Evolutionary conservation across 92 coral and sea anemone genomes (phyloP), one percentile per base, ranked within the genome.

Genomic region (Chrysogorgia sp.): DNA sequence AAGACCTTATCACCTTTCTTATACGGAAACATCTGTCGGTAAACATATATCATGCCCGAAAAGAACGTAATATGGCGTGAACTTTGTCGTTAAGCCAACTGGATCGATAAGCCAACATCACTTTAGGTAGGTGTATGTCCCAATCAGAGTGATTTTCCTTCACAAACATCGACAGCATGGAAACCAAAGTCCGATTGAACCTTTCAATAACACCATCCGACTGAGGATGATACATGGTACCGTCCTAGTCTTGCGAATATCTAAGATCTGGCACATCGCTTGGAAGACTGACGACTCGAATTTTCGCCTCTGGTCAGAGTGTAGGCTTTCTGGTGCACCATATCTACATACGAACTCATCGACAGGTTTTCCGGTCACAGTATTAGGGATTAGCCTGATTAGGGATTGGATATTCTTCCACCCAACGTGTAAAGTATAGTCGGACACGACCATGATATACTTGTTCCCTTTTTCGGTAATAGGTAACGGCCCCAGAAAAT

Each of bases 301-400:
- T 45, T 78, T 84, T 20, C 52, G 63, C 22, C 84, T 84, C 68
- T 84, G 84, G 76, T 84, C 88, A n/a, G 84, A 68, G 31, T 68
- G 84, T 2, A 79, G 31, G 20, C 74, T 77, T 40, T 41, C 81
- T n/a, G 88, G 80, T 25, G 84, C 58, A 33, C 84, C 83, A 33
- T 56, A 84, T 20, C 80, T 45, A 49, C 87, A 84, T 1, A 76
- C 45, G 64, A 84, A 84, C 58, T 84, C 67, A 58, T 67, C 79
- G 43, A 84, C 80, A 17, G 67, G 72, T 26, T 40, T 48, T 34
- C 58, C 57, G 0, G 83, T 78, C n/a, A 76, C 78, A 10, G 86
- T 74, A 8, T 43, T 40, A 23, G 86, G 82, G n/a, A n/a, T n/a
- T n/a, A 34, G 63, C 86, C 50, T 74, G 81, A 57, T 83, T 63